phyloP scores from a whole-genome alignment of 2,888 invertebrate species.

The Drosophila affinis region DNA sequence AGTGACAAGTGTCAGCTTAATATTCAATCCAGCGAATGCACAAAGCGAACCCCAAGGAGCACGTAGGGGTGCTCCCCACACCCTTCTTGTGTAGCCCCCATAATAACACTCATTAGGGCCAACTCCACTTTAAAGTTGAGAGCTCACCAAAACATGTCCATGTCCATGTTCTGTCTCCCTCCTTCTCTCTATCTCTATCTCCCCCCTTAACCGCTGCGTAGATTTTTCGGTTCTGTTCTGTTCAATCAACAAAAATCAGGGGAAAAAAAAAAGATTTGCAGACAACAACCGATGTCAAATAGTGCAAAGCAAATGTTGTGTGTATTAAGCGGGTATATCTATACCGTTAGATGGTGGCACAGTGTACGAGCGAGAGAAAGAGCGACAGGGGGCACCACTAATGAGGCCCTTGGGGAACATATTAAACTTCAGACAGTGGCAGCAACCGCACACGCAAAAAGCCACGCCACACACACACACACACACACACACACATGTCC shows the following conservation, averaged over 20 bases:
- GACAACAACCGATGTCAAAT: slow-evolving; percentile 61
- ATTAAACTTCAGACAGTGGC: slow-evolving; percentile 67
- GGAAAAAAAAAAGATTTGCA: slow-evolving; percentile 30
- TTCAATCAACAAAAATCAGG: slow-evolving; percentile 41
- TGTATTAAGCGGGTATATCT: slow-evolving; percentile 57
- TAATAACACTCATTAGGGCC: slow-evolving; percentile 47
- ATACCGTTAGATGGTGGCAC: slow-evolving; percentile 41
- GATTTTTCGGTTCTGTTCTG: background rate
- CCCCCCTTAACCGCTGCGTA: background rate
- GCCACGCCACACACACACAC: no score
- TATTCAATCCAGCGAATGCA: slow-evolving; percentile 11
- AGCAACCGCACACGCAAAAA: no score
- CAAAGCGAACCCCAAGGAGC: slow-evolving; percentile 4
- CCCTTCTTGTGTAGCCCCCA: slow-evolving; percentile 9
- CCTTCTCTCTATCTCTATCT: slow-evolving; percentile 3
- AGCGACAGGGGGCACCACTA: slow-evolving; percentile 66
- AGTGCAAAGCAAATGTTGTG: slow-evolving; percentile 75
- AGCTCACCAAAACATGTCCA: slow-evolving; percentile 6
- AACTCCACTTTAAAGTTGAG: slow-evolving; percentile 40
- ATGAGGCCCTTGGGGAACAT: slow-evolving; percentile 78
- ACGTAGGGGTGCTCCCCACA: background rate
- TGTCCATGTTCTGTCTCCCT: background rate
- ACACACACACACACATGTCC: no score
- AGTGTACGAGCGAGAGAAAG: background rate
- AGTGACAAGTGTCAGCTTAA: background rate